Evolutionary conservation across 2,888 invertebrate species (phyloP), one percentile per base, ranked within the genome.

Genomic region (Apomyelois bistriatella): DNA sequence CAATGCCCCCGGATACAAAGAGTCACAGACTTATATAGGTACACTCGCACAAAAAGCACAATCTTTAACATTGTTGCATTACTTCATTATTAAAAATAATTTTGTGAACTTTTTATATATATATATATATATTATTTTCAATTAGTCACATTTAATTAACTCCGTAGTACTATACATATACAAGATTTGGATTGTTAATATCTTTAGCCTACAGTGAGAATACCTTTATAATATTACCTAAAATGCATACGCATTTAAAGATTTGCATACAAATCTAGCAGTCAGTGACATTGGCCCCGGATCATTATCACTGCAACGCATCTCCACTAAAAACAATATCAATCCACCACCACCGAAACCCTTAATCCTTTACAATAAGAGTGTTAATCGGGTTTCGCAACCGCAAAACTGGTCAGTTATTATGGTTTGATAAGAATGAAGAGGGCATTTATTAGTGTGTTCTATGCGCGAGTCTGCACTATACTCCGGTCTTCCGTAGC

Each of bases 401-500:
- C 22, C 28, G 54, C 40, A 41, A 16, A 8, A 35, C 46, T 48
- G 36, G 54, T 41, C 38, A 52, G 10, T 43, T 38, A 54, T 28
- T 52, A 52, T 54, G 41, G 46, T 28, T 43, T 72, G 74, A 74
- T 75, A 76, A 75, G 72, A 67, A 52, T 56, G 47, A 36, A 58
- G 64, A 63, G 62, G 64, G 68, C 69, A 72, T 76, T 74, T 73
- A 76, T 62, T 68, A 72, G 65, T 60, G 63, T 55, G 72, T 66
- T 63, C 54, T 60, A 68, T 67, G 63, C 54, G 56, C 53, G 54
- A 48, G 32, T 48, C 53, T 66, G 58, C 76, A 76, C 62, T 68
- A 68, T 64, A 64, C 62, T 54, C 13, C 61, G 59, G 58, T 50
- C 68, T 52, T 54, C 56, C 72, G 64, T 13, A 53, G 60, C 57